Conservation (phyloP, 2,888 invertebrate species). For the Oligia fasciuncula region DNA sequence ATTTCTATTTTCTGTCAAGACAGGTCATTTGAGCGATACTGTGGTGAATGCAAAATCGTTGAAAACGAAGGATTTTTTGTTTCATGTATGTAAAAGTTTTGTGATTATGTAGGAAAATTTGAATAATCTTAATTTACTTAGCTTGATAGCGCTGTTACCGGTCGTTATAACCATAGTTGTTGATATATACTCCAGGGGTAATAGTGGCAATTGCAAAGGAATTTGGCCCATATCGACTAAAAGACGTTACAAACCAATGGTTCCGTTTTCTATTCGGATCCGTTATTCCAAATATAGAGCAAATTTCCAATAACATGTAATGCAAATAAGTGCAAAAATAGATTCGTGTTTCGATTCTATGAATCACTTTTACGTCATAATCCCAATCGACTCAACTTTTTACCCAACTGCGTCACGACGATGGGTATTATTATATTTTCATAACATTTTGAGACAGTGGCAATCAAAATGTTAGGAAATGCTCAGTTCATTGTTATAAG, state of each 20-base stretch:
- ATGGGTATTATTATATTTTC: neutral
- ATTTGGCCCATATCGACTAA: neutral
- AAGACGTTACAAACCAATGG: no score
- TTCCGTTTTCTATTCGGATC: neutral
- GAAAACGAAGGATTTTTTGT: slow-evolving; percentile 29
- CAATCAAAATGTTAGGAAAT: slow-evolving; percentile 10
- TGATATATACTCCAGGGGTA: neutral
- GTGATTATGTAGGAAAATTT: neutral
- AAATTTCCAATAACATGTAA: neutral
- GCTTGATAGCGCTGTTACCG: neutral
- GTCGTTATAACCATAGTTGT: slow-evolving; percentile 22
- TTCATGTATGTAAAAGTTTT: slow-evolving; percentile 45
- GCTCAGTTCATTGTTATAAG: slow-evolving; percentile 16
- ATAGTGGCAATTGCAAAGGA: no score
- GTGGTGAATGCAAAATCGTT: slow-evolving; percentile 60
- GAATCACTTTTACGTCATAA: neutral
- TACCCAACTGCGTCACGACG: neutral
- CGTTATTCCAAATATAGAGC: neutral
- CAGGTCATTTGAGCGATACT: slow-evolving; percentile 56
- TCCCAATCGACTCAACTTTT: neutral
- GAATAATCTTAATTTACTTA: neutral
- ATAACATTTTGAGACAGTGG: neutral
- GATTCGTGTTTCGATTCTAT: slow-evolving; percentile 9
- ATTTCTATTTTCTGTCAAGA: slow-evolving; percentile 45
- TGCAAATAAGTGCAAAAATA: neutral